These are phyloP conservation scores for Hybognathus amarus DNA, from an alignment of 2,797 vertebrate species.

Conservation along the genomic window DNA sequence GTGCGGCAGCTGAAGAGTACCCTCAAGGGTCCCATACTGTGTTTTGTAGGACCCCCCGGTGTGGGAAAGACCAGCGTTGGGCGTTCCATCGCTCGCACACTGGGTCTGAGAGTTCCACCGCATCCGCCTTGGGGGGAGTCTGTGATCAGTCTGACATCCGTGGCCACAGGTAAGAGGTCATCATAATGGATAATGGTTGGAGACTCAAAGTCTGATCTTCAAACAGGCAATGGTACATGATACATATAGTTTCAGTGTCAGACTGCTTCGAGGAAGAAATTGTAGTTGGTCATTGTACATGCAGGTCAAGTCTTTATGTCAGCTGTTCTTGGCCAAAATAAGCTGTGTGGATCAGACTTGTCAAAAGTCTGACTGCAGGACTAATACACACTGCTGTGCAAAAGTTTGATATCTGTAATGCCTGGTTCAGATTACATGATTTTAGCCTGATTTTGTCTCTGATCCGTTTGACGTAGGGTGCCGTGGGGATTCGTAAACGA, in stretches of 20 bases:
- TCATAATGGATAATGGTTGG: background rate
- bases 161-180: conserved; percentile 86
- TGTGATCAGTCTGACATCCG: conserved; percentile 98
- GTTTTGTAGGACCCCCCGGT: conserved; percentile 96
- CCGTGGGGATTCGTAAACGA: no score
- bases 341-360: background rate
- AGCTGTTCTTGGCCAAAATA: background rate
- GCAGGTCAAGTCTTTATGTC: background rate
- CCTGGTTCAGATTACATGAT: no score
- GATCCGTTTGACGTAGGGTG: no score
- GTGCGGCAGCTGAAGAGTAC: conserved; percentile 92
- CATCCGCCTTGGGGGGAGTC: conserved; percentile 91
- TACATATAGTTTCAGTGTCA: background rate
- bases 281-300: background rate
- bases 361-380: background rate
- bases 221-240: background rate
- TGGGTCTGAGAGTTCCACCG: conserved; percentile 96
- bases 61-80: conserved; percentile 99
- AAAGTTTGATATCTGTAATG: background rate
- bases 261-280: conserved; percentile 16
- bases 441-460: no score
- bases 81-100: conserved; percentile 91
- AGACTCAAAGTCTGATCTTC: conserved; percentile 11
- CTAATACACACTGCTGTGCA: background rate
- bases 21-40: conserved; percentile 95